Conservation (phyloP, 2,797 vertebrate genomes). For the Brachyrhaphis roseni region DNA sequence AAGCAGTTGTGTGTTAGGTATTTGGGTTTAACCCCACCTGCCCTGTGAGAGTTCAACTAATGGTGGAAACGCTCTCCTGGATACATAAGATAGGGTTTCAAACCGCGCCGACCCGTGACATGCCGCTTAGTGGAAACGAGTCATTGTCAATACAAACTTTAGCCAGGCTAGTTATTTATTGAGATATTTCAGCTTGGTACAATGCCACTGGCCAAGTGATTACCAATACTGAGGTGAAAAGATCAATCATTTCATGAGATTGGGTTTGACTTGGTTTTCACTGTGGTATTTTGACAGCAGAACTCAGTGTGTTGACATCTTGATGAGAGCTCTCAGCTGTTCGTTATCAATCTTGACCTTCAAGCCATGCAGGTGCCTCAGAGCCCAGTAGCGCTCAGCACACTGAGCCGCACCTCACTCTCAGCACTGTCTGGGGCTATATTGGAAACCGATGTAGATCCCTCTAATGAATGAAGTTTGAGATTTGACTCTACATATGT, state of each 20-base stretch:
- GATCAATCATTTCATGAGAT: conserved; percentile 14
- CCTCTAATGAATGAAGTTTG: conserved; percentile 74
- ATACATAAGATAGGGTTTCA: not conserved
- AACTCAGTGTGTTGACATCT: conserved; percentile 43
- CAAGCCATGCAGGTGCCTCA: conserved; percentile 17
- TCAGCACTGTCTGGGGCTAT: conserved; percentile 31
- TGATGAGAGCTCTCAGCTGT: conserved; percentile 44
- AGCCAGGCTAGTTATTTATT: not conserved
- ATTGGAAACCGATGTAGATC: conserved; percentile 71
- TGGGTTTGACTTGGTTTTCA: conserved; percentile 27
- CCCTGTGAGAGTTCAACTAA: not conserved
- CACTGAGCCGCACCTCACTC: conserved; percentile 24
- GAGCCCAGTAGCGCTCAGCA: conserved; percentile 10
- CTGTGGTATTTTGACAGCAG: conserved; percentile 35
- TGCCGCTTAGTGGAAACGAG: not conserved
- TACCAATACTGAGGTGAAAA: conserved; percentile 18
- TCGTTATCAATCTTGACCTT: conserved; percentile 65
- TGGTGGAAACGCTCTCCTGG: not conserved
- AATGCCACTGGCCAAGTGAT: not conserved
- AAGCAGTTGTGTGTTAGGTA: not conserved
- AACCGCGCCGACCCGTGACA: not conserved
- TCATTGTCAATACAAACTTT: not conserved
- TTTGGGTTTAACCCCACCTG: not conserved
- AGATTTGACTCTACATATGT: conserved; percentile 57
- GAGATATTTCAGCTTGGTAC: not conserved